Evolutionary conservation across 2,888 invertebrate species (phyloP), one percentile per base, ranked within the genome.

Genomic region (Psylliodes chrysocephalus): DNA sequence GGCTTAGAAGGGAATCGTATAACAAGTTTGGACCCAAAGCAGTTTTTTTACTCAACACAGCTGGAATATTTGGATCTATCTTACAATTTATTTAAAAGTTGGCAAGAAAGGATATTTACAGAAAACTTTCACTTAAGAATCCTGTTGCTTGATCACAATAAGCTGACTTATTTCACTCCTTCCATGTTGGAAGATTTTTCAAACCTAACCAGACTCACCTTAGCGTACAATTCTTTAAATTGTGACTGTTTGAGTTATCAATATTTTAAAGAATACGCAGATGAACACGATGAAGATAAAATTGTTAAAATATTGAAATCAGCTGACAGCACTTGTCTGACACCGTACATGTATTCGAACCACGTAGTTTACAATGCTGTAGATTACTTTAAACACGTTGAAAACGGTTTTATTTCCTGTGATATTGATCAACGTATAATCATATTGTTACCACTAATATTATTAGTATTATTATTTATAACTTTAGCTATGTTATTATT

Each of bases 101-200:
- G 88, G 88, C 83, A 85, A 78, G 79, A 80, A 25, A 82, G 84
- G 1, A 64, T 88, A 53, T 87, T 88, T 69, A n/a, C n/a, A n/a
- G n/a, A n/a, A n/a, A n/a, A n/a, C n/a, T n/a, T n/a, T n/a, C n/a
- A n/a, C n/a, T n/a, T n/a, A n/a, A n/a, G n/a, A 8, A 80, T 75
- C 28, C 60, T 88, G 1, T 79, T 82, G 44, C 72, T 86, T n/a
- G 82, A 79, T 5, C 83, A 85, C 52, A 88, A 88, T 71, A 87
- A 86, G 78, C 82, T 88, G 62, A 83, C 85, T 15, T 84, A 85
- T 69, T 83, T 88, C 22, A 86, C 85, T 10, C 64, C 82, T 7
- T 83, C 84, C n/a, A 88, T 88, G 88, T 79, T 88, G 52, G 78
- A 84, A 71, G 88, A 88, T 74, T 84, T 88, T 28, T 77, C 78